Percentiles rank a stretch among this genome's conserved stretches.
phyloP scores from a whole-genome alignment of 92 coral and sea anemone species.

The Epizoanthus scotinus region DNA sequence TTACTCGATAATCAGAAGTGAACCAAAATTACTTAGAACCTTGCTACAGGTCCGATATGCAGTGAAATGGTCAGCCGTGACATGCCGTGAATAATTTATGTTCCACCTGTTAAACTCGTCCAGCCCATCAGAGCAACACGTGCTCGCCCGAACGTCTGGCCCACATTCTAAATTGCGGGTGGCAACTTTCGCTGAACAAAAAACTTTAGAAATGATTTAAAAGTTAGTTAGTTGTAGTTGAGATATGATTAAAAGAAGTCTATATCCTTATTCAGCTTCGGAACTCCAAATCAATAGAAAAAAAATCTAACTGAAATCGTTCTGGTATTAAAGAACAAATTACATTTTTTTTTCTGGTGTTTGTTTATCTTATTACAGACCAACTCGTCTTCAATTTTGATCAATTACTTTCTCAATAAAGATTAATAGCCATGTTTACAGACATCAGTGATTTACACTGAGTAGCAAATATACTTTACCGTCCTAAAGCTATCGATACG shows the following conservation, averaged over 20 bases:
- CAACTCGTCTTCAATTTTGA: background rate
- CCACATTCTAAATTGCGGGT: conserved; percentile 6
- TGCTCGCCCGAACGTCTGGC: background rate
- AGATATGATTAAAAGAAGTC: too few relatives aligned
- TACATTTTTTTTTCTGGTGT: too few relatives aligned
- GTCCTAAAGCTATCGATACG: background rate
- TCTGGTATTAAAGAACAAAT: too few relatives aligned
- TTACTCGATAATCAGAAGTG: background rate
- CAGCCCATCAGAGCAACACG: too few relatives aligned
- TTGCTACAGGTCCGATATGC: background rate
- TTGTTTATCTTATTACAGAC: background rate
- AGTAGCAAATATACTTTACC: conserved; percentile 29
- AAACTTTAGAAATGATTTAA: background rate
- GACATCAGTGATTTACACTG: background rate
- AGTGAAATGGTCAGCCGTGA: background rate
- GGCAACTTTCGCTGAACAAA: background rate
- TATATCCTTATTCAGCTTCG: too few relatives aligned
- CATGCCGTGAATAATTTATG: conserved; percentile 4
- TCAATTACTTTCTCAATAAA: background rate
- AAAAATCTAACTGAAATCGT: background rate
- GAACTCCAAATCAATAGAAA: conserved; percentile 1
- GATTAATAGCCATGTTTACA: background rate
- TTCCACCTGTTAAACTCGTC: background rate
- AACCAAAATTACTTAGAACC: background rate
- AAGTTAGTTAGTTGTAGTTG: background rate